Evolutionary conservation across 2,888 invertebrate genomes (phyloP).

Genomic region (Galerucella calmariensis): DNA sequence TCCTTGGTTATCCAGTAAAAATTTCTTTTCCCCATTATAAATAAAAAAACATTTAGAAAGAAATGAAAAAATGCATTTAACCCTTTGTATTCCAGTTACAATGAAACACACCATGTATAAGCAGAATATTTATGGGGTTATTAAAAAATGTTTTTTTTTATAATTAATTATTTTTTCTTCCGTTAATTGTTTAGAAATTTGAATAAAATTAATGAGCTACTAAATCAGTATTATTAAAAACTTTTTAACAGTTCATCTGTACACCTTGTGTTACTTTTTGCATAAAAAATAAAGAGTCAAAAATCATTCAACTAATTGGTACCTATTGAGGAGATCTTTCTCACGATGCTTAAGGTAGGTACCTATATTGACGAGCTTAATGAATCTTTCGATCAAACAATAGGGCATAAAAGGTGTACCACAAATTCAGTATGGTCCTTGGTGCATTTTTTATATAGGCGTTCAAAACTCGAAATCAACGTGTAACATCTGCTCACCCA

Average conservation of each 20-base stretch:
- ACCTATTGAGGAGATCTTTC: slow-evolving; percentile 39
- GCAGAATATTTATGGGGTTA: not conserved
- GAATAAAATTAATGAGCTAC: not conserved
- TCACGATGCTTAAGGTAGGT: slow-evolving; percentile 38
- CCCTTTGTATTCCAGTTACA: no score
- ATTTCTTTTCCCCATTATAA: no score
- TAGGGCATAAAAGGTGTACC: slow-evolving; percentile 45
- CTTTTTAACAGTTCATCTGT: not conserved
- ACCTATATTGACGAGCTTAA: slow-evolving; percentile 45
- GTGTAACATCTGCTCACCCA: slow-evolving; percentile 55
- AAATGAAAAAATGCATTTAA: no score
- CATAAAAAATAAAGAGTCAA: slow-evolving; percentile 42
- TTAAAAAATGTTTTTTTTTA: not conserved
- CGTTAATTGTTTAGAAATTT: not conserved
- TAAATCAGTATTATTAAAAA: not conserved
- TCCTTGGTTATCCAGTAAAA: no score
- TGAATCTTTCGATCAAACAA: slow-evolving; percentile 46
- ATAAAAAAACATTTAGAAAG: no score
- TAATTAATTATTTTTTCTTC: not conserved
- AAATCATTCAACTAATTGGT: slow-evolving; percentile 38
- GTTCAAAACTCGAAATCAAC: slow-evolving; percentile 40
- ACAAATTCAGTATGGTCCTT: slow-evolving; percentile 45
- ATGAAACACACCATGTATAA: not conserved
- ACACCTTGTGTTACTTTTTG: slow-evolving; percentile 29
- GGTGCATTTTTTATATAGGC: slow-evolving; percentile 42